Percentiles rank a stretch among this genome's conserved stretches.
These are phyloP conservation scores for Turritopsis dohrnii DNA, from an alignment of 30 jellyfish, hydroid and myxozoan species.

Conservation along the genomic window DNA sequence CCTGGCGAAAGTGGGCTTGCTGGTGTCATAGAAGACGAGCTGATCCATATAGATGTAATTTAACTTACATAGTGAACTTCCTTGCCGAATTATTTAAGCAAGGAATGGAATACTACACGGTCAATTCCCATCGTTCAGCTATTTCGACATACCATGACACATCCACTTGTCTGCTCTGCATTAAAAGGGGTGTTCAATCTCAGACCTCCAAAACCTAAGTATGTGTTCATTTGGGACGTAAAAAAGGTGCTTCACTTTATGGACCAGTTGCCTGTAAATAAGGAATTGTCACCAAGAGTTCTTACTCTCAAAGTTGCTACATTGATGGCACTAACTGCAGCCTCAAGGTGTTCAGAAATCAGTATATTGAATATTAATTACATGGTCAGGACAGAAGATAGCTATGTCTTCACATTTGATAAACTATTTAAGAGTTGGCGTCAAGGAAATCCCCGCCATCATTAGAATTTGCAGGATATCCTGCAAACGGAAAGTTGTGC, in stretches of 20 bases:
- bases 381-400: not conserved
- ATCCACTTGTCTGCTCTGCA: conserved; percentile 21
- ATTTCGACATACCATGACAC: conserved; percentile 23
- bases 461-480: not conserved
- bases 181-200: conserved; percentile 28
- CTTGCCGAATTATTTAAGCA: conserved; percentile 17
- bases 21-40: conserved; percentile 30
- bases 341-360: not conserved
- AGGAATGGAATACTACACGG: conserved; percentile 16
- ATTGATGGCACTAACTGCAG: conserved; percentile 3
- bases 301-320: not conserved
- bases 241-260: conserved; percentile 11
- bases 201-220: conserved; percentile 33
- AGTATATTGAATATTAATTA: not conserved
- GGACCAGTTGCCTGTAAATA: not conserved
- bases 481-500: not conserved
- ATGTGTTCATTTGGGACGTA: conserved; percentile 16
- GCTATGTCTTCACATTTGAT: conserved; percentile 2
- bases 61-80: conserved; percentile 16
- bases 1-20: conserved; percentile 49
- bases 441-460: conserved; percentile 10
- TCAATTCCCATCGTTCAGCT: conserved; percentile 21
- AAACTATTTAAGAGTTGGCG: not conserved
- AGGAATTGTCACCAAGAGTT: not conserved
- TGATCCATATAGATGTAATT: conserved; percentile 33